Evolutionary conservation across 2,797 vertebrate species (phyloP).

Genomic region (Gymnoscopelus microlampas): DNA sequence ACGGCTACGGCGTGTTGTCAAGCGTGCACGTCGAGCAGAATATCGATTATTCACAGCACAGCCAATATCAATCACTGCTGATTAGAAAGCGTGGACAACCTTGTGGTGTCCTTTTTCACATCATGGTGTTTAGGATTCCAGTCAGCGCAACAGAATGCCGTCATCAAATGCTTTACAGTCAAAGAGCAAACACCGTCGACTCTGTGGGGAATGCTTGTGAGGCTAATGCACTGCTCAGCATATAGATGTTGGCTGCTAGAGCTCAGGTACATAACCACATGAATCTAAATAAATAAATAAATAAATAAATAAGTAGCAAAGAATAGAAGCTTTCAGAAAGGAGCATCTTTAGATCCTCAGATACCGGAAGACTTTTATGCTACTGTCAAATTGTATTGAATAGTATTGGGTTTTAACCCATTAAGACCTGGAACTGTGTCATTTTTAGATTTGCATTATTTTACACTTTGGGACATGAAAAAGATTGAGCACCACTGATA

Average conservation of each 20-base stretch:
- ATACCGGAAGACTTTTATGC: neutral
- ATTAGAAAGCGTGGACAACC: conserved; percentile 21
- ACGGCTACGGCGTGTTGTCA: neutral
- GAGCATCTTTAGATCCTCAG: neutral
- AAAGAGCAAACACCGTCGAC: conserved; percentile 1
- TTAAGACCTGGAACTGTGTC: too few species aligned
- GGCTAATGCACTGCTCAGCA: neutral
- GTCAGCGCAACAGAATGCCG: neutral
- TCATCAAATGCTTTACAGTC: conserved; percentile 3
- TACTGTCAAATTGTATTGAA: neutral
- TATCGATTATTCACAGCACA: conserved; percentile 13
- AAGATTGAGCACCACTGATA: too few species aligned
- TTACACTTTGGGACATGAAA: too few species aligned
- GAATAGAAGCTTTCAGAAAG: neutral
- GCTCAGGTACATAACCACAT: too few species aligned
- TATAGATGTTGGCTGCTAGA: neutral
- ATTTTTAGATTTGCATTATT: too few species aligned
- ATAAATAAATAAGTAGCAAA: neutral
- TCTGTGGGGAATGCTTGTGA: neutral
- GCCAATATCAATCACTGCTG: conserved; percentile 10
- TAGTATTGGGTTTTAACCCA: too few species aligned
- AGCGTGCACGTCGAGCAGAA: neutral
- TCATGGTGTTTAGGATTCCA: conserved; percentile 17
- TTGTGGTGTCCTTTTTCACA: neutral
- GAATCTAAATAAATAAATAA: too few species aligned